Conservation (phyloP, 2,888 invertebrate genomes). For the Ptycholaimellus sp. region DNA sequence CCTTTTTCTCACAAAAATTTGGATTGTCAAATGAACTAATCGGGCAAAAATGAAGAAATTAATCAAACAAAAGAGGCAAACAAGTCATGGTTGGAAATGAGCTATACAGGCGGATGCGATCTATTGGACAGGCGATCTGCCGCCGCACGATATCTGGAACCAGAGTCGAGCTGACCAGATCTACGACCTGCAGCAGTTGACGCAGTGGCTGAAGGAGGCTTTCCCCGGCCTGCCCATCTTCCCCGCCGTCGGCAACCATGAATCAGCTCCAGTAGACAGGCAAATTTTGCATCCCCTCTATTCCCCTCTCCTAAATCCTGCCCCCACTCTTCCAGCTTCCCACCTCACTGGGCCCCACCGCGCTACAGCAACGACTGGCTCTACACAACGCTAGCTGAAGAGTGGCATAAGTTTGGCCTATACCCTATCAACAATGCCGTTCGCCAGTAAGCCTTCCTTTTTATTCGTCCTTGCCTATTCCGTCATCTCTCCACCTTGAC, state of each 20-base stretch:
- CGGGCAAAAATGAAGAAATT: no score
- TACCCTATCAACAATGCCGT: conserved; percentile 11
- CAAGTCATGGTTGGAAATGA: not conserved
- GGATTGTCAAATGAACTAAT: no score
- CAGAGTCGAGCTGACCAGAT: no score
- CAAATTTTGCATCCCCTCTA: conserved; percentile 26
- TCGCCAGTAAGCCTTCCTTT: conserved; percentile 7
- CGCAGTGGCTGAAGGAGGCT: no score
- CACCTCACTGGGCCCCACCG: conserved; percentile 26
- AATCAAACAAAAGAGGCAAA: no score
- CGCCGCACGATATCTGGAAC: conserved; percentile 76
- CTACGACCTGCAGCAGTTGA: no score
- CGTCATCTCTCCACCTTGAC: no score
- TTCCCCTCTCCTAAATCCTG: no score
- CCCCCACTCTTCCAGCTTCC: conserved; percentile 27
- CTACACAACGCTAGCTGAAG: conserved; percentile 44
- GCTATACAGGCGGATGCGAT: conserved; percentile 34
- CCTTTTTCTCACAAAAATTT: no score
- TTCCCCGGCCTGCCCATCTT: conserved; percentile 66
- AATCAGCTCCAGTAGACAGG: conserved; percentile 82
- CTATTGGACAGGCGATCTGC: conserved; percentile 78
- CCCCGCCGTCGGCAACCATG: conserved; percentile 82
- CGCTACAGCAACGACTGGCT: conserved; percentile 45
- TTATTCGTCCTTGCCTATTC: no score
- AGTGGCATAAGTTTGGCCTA: conserved; percentile 51